Conservation (phyloP, 1,140 invertebrate species). For the Parapsyche elsis region DNA sequence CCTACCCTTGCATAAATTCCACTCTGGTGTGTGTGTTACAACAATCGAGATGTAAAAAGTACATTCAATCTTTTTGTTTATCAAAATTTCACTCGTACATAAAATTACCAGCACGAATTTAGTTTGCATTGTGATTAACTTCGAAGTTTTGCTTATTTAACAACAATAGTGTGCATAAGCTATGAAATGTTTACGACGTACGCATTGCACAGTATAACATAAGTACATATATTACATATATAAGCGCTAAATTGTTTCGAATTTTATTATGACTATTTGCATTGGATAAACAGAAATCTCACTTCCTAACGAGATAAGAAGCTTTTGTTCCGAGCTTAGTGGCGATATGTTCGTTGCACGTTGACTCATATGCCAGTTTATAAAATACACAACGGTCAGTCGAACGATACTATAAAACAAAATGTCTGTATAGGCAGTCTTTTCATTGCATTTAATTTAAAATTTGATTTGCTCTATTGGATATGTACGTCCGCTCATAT, state of each 20-base stretch:
- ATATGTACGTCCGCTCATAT: too few relatives aligned
- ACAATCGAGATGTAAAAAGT: too few relatives aligned
- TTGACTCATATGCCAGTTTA: background rate
- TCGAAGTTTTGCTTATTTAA: background rate
- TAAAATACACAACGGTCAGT: too few relatives aligned
- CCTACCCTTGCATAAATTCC: background rate
- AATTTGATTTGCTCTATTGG: too few relatives aligned
- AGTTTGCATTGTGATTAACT: background rate
- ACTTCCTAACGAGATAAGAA: constrained; percentile 11
- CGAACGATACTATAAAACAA: too few relatives aligned
- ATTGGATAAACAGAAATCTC: constrained; percentile 3
- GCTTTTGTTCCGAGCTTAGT: constrained; percentile 23
- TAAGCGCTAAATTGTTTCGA: constrained; percentile 6
- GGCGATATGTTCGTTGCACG: background rate
- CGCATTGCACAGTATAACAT: background rate
- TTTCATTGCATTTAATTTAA: too few relatives aligned
- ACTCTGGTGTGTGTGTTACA: too few relatives aligned
- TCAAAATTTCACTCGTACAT: too few relatives aligned
- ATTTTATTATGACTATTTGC: constrained; percentile 3
- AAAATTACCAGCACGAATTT: background rate
- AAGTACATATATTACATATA: background rate
- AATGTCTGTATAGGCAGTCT: too few relatives aligned
- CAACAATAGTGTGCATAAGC: background rate
- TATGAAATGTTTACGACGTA: background rate
- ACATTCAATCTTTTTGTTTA: too few relatives aligned